Evolutionary conservation across 2,888 invertebrate genomes (phyloP), one percentile per base, ranked within the genome.

Genomic region (Ormyrus thymus): DNA sequence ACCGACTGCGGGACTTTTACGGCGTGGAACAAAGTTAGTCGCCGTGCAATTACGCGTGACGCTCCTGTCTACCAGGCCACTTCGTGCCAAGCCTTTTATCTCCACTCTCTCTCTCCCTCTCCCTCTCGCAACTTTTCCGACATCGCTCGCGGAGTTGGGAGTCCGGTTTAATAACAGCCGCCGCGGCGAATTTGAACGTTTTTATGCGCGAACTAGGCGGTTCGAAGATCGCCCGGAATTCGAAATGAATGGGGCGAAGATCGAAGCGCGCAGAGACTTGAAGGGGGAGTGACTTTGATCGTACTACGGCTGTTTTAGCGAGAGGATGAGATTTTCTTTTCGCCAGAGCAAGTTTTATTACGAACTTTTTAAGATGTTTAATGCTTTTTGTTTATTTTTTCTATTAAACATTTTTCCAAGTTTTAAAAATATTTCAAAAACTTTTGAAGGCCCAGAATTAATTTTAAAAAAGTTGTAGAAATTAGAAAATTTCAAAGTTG

Each of bases 11-110:
- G 8, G 62, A 53, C 46, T 51, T 62, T 70, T 72, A 45, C 46
- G 62, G 64, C 64, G 15, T 55, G n/a, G 55, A 13, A 45, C 55
- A 64, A 71, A 62, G 55, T 64, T 55, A 29, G 15, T 29, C 64
- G 29, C 72, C 72, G 50, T 9, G 64, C 53, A 72, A 72, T 72
- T 72, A 72, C 72, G 55, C 72, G 53, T 72, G 55, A 72, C 64
- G 46, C 55, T 9, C 55, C 29, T 29, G 29, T 29, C 29, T 29
- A 29, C 29, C 29, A 29, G 29, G 29, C 29, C 29, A 29, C 29
- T 29, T 15, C 51, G 50, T 50, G 59, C 59, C 72, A 61, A 51
- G 15, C 53, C 15, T 29, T 7, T 29, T n/a, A 15, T 48, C 11
- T n/a, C 51, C n/a, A 5, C 10, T 51, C 48, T 61, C 45, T 50